Conservation (phyloP, 2,797 vertebrate species). For the Tragelaphus eurycerus region DNA sequence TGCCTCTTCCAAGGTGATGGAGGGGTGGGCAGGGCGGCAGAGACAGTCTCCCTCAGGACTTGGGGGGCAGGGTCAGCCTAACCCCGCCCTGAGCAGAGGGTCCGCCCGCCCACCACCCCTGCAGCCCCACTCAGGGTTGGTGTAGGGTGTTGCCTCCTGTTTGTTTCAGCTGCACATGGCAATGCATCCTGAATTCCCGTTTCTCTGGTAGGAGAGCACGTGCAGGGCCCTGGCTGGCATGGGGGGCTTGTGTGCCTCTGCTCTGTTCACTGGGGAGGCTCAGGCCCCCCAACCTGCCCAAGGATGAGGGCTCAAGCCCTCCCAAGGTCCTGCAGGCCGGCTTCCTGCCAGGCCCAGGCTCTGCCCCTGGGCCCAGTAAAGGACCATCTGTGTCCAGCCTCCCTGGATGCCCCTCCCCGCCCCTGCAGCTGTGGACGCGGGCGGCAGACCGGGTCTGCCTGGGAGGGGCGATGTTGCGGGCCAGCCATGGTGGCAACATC, state of each 20-base stretch:
- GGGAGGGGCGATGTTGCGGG: background rate
- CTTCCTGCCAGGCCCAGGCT: background rate
- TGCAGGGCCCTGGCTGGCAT: background rate
- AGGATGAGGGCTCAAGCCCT: background rate
- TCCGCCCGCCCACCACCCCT: background rate
- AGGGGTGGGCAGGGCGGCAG: background rate
- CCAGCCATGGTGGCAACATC: background rate
- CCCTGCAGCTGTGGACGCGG: background rate
- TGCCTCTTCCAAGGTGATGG: background rate
- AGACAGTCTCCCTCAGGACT: background rate
- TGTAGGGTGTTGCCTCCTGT: rapidly evolving
- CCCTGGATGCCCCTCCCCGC: rapidly evolving
- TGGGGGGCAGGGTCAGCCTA: background rate
- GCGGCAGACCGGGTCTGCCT: background rate
- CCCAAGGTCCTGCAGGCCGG: background rate
- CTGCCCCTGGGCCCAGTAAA: rapidly evolving
- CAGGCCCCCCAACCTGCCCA: background rate
- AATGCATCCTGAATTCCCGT: background rate
- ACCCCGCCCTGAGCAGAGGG: background rate
- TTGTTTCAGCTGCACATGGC: slow-evolving; percentile 9
- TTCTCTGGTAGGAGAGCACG: background rate
- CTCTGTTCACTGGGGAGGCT: background rate
- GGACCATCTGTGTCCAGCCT: background rate
- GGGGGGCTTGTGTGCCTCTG: background rate
- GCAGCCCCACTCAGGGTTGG: background rate